A percentile compares a stretch with the other conserved stretches of the same genome.
Conservation (phyloP, 1,140 invertebrate genomes). For the Lepidurus apus region DNA sequence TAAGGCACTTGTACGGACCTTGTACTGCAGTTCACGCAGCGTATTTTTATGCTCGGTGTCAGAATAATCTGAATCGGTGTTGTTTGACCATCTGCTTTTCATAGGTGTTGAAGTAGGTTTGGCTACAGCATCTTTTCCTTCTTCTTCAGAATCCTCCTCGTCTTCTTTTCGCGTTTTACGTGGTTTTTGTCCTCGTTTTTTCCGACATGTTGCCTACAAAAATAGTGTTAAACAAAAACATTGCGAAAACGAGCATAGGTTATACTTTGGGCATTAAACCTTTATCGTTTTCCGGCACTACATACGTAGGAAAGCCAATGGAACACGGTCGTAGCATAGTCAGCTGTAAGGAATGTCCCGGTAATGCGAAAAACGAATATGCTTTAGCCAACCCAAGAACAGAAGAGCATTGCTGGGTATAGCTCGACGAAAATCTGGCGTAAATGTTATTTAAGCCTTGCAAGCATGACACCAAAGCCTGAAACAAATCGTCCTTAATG, state of each 20-base stretch:
- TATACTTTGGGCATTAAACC: neutral
- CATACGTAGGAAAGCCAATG: neutral
- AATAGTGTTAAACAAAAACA: neutral
- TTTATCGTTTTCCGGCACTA: neutral
- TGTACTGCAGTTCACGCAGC: conserved; percentile 24
- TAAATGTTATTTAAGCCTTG: conserved; percentile 7
- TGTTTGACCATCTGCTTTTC: conserved; percentile 25
- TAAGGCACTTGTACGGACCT: conserved; percentile 27
- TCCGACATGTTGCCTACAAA: neutral
- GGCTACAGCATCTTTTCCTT: neutral
- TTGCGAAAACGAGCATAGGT: too few relatives aligned
- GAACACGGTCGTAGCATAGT: neutral
- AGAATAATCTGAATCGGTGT: conserved; percentile 25
- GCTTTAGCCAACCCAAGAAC: conserved; percentile 12
- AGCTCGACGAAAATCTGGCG: neutral
- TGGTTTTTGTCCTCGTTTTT: conserved; percentile 10
- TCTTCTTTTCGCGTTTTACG: neutral
- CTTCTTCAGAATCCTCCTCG: neutral
- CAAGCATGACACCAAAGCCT: neutral
- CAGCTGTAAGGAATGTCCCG: conserved; percentile 5
- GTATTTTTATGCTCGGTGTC: neutral
- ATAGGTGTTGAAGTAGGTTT: neutral
- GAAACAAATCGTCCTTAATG: neutral
- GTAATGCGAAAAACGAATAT: conserved; percentile 17
- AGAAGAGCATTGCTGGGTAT: neutral